Base-by-base conservation (phyloP, 2,888 invertebrate genomes). In the Arrhopalites spinosus region DNA sequence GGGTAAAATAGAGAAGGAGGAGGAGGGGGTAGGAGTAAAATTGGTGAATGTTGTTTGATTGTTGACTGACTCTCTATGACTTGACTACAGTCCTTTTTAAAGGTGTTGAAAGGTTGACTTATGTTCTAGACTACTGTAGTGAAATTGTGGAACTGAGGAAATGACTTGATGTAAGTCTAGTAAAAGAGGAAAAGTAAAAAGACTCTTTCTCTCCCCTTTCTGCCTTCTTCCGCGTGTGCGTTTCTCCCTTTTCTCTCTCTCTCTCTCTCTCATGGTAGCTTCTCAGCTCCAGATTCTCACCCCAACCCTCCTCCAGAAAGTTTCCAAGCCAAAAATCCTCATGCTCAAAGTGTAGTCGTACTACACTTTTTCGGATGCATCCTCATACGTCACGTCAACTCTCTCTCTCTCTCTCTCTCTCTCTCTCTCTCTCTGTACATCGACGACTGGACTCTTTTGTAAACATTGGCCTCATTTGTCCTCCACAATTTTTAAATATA, bases 51-150 rank as follows among this genome's bases (percentile, higher is more conserved):
- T 43, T 64, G 56, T n/a, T 56, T 56, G 23, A 56, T 56, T n/a
- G 56, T 56, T n/a, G 56, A 36, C 36, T 36, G 36, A n/a, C n/a
- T 61, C 17, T 61, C 25, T 7, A 13, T 5, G 3, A 25, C 30
- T 30, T 11, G 36, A 30, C 5, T 63, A n/a, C 67, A 29, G 45
- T 3, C 36, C 13, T 2, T 23, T 43, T 23, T 11, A 20, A 2
- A 17, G 67, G 15, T 67, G 43, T 20, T 67, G 56, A 27, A 70
- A 70, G 56, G 43, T 47, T 68, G 45, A 36, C n/a, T 71, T 29
- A 23, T 53, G 71, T 59, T 71, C 59, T 56, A 71, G 71, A 71
- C 71, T 71, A 71, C 59, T 36, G 20, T 8, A 56, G 53, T 59
- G 27, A 20, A 71, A 71, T 36, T 71, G 71, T 36, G 27, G 59